Evolutionary conservation across 1,140 invertebrate species (phyloP).

Genomic region (Camponotus pennsylvanicus): DNA sequence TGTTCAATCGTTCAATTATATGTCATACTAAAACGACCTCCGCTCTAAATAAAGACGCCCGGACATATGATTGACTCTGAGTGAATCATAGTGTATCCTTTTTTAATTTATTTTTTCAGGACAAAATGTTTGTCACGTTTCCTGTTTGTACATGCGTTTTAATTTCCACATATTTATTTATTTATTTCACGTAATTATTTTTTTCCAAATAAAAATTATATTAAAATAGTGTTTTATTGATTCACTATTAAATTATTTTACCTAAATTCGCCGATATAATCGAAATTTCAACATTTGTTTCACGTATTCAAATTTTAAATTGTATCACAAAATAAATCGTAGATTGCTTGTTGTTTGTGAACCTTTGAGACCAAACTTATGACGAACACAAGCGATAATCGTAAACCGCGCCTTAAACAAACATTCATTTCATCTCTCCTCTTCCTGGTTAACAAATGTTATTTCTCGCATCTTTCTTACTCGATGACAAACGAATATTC

Average conservation of each 20-base stretch:
- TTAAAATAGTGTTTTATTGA: not conserved
- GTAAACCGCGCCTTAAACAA: too few relatives aligned
- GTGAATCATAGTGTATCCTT: not conserved
- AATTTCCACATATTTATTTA: not conserved
- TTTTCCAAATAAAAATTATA: not conserved
- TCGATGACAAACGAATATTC: slow-evolving; percentile 9
- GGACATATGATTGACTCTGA: slow-evolving; percentile 17
- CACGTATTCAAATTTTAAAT: not conserved
- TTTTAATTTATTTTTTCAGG: not conserved
- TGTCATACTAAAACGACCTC: slow-evolving; percentile 7
- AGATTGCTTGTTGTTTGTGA: not conserved
- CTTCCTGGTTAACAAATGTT: not conserved
- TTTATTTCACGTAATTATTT: not conserved
- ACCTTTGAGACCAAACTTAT: too few relatives aligned
- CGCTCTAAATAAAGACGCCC: slow-evolving; percentile 9
- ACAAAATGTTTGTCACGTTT: slow-evolving; percentile 2
- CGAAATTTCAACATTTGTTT: not conserved
- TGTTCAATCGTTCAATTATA: slow-evolving; percentile 26
- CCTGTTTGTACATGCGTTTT: not conserved
- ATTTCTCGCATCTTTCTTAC: slow-evolving; percentile 2
- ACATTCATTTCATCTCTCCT: too few relatives aligned
- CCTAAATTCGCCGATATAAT: not conserved
- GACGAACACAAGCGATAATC: too few relatives aligned
- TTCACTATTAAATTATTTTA: slow-evolving; percentile 19
- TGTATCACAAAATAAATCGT: not conserved